Evolutionary conservation across 2,113 vertebrate species (phyloP).

Genomic region (Pelmatolapia mariae): DNA sequence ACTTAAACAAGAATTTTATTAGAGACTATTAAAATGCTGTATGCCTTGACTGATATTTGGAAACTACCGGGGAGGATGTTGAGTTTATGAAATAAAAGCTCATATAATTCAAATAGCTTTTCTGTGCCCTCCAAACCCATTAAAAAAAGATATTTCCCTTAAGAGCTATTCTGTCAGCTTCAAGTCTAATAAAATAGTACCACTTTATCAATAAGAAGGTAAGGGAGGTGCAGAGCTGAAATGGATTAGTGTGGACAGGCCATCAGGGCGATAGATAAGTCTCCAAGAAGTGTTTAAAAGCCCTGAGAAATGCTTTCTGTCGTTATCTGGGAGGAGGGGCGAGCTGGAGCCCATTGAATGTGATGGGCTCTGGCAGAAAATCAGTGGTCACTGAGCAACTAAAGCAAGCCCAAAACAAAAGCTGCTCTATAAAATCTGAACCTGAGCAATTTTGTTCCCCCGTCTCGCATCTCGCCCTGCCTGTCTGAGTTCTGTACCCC

Average conservation of each 20-base stretch:
- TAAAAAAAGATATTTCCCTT: slow-evolving; percentile 76
- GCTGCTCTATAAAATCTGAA: slow-evolving; percentile 62
- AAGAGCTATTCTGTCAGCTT: slow-evolving; percentile 72
- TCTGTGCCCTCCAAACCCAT: slow-evolving; percentile 56
- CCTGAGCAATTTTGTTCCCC: slow-evolving; percentile 47
- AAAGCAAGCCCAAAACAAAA: slow-evolving; percentile 68
- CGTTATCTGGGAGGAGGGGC: slow-evolving; percentile 73
- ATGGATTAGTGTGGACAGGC: slow-evolving; percentile 86
- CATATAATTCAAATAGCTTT: slow-evolving; percentile 41
- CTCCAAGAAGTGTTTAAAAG: slow-evolving; percentile 79
- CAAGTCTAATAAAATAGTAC: slow-evolving; percentile 77
- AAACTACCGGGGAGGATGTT: not conserved
- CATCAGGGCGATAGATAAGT: slow-evolving; percentile 80
- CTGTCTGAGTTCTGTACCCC: not conserved
- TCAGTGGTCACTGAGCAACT: slow-evolving; percentile 83
- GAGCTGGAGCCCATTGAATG: slow-evolving; percentile 73
- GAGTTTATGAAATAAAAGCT: slow-evolving; percentile 52
- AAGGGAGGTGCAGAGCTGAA: slow-evolving; percentile 76
- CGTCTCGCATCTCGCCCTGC: not conserved
- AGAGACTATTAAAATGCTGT: slow-evolving; percentile 34
- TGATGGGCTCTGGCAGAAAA: slow-evolving; percentile 89
- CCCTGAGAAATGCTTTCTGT: slow-evolving; percentile 82
- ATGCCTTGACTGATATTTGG: slow-evolving; percentile 21
- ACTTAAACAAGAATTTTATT: slow-evolving; percentile 54
- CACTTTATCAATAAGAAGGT: slow-evolving; percentile 81